Evolutionary conservation across 2,888 invertebrate genomes (phyloP).

Genomic region (Xanthorhoe spadicearia): DNA sequence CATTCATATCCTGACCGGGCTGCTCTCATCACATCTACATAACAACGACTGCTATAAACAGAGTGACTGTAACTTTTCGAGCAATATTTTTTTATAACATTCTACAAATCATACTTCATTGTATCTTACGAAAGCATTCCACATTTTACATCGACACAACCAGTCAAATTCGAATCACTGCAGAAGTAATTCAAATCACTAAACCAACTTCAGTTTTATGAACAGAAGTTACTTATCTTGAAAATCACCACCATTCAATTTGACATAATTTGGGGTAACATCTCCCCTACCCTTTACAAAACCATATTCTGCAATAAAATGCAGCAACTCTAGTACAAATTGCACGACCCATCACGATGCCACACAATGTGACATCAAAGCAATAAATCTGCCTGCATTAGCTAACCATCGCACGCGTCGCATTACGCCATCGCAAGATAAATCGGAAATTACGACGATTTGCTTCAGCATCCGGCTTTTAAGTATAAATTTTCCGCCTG

Average conservation of each 20-base stretch:
- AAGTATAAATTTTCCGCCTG: slow-evolving; percentile 83
- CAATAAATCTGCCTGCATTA: slow-evolving; percentile 55
- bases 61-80: slow-evolving; percentile 58
- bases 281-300: slow-evolving; percentile 12
- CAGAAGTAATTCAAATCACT: background rate
- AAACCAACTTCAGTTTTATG: background rate
- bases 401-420: slow-evolving; percentile 52
- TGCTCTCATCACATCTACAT: slow-evolving; percentile 60
- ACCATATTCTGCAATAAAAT: slow-evolving; percentile 14
- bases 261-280: slow-evolving; percentile 2
- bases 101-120: too few species aligned
- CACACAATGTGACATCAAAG: slow-evolving; percentile 48
- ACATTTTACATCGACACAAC: too few species aligned
- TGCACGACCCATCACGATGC: slow-evolving; percentile 10
- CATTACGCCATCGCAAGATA: slow-evolving; percentile 69
- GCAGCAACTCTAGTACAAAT: slow-evolving; percentile 11
- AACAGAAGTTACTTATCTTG: background rate
- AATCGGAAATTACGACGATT: slow-evolving; percentile 81
- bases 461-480: slow-evolving; percentile 80
- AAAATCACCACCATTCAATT: background rate
- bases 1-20: slow-evolving; percentile 63
- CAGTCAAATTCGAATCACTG: too few species aligned
- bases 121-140: too few species aligned
- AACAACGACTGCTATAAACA: slow-evolving; percentile 57
- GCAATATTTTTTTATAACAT: slow-evolving; percentile 20